These are phyloP conservation scores for Sapajus apella DNA, from an alignment of 2,113 vertebrate species.

Conservation along the genomic window DNA sequence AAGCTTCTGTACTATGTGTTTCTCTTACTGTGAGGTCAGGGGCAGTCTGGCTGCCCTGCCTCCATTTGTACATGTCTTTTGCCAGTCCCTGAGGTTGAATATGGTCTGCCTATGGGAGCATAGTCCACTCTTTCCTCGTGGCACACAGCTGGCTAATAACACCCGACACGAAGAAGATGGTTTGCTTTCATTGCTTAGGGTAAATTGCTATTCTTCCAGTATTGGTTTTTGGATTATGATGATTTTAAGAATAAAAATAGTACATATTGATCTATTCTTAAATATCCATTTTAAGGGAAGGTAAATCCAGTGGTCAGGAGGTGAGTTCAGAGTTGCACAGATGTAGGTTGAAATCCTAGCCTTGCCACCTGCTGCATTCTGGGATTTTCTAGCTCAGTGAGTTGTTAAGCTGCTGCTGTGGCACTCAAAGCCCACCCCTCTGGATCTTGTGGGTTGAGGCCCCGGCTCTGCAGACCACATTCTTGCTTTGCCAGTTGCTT, in stretches of 20 bases:
- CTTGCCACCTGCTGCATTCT: rapidly evolving
- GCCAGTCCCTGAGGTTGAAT: not conserved
- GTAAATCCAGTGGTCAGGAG: too few species aligned
- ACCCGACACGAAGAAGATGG: too few species aligned
- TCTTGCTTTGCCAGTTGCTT: not conserved
- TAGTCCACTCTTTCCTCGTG: rapidly evolving
- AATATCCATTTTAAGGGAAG: not conserved
- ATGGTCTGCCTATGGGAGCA: not conserved
- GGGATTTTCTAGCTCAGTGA: not conserved
- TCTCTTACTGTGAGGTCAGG: not conserved
- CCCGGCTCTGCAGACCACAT: rapidly evolving
- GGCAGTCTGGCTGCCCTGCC: rapidly evolving
- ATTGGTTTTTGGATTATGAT: not conserved
- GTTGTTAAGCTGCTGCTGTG: not conserved
- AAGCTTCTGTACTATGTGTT: rapidly evolving
- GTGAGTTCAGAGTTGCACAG: not conserved
- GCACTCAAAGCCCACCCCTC: not conserved
- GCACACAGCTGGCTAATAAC: not conserved
- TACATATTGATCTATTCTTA: not conserved
- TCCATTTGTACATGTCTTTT: not conserved
- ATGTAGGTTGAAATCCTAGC: not conserved
- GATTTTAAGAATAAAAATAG: not conserved
- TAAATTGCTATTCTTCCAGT: not conserved
- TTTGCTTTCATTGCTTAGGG: not conserved
- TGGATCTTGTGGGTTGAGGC: too few species aligned